Conservation (phyloP, 2,113 vertebrate species). For the Phyllostomus hastatus region DNA sequence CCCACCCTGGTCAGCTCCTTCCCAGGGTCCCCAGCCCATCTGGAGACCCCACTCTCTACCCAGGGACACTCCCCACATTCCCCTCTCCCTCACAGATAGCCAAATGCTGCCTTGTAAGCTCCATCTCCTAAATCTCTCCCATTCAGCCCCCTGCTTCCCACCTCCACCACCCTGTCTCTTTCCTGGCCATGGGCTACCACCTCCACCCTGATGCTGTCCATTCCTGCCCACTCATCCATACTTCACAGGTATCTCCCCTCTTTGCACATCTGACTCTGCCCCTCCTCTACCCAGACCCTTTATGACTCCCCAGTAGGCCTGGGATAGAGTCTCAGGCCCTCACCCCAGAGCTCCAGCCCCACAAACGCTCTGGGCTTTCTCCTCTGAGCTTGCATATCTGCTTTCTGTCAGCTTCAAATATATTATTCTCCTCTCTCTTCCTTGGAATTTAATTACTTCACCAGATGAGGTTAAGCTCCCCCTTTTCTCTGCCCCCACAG, state of each 20-base stretch:
- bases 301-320: not conserved
- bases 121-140: not conserved
- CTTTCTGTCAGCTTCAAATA: not conserved
- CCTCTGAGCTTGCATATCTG: not conserved
- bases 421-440: not conserved
- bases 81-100: not conserved
- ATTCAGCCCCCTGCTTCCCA: not conserved
- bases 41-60: not conserved
- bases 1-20: not conserved
- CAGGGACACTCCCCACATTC: not conserved
- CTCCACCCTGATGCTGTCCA: not conserved
- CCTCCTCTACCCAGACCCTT: not conserved
- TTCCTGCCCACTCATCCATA: not conserved
- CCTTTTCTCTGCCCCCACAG: not conserved
- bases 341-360: not conserved
- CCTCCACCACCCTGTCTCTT: not conserved
- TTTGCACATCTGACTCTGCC: not conserved
- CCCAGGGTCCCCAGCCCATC: not conserved
- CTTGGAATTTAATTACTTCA: not conserved
- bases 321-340: not conserved
- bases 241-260: not conserved
- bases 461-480: not conserved
- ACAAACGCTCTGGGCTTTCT: not conserved
- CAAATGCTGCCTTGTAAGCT: not conserved
- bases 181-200: not conserved